These are phyloP conservation scores for Eupsittula cactorum DNA, from an alignment of 2,113 vertebrate genomes.

Conservation along the genomic window DNA sequence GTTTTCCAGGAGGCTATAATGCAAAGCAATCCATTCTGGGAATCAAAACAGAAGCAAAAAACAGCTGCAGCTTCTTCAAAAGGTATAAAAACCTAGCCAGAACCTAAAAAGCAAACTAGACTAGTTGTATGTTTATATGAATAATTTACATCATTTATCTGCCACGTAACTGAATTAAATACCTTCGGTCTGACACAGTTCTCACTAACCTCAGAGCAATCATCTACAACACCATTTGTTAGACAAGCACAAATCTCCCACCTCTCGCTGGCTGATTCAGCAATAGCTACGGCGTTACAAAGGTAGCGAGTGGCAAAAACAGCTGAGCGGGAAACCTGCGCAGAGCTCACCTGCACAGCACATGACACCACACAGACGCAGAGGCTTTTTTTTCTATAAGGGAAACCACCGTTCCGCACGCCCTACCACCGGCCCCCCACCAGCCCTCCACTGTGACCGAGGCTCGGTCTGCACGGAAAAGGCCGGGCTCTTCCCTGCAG, in stretches of 20 bases:
- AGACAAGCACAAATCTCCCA: not conserved
- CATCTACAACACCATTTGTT: not conserved
- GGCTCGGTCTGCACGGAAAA: no score
- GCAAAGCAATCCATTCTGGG: not conserved
- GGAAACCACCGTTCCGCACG: rapidly evolving
- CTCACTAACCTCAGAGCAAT: not conserved
- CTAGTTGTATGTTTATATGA: rapidly evolving
- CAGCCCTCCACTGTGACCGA: rapidly evolving
- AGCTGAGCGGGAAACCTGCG: not conserved
- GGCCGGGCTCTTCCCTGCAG: no score
- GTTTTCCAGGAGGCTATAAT: not conserved
- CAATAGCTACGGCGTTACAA: rapidly evolving
- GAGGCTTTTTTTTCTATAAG: rapidly evolving
- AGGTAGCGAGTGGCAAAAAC: rapidly evolving
- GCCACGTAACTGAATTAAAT: not conserved
- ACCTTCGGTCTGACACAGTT: not conserved
- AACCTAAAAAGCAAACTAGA: not conserved
- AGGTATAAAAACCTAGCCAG: not conserved
- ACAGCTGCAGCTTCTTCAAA: not conserved
- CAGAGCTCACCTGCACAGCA: not conserved
- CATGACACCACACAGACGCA: rapidly evolving
- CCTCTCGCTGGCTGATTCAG: not conserved
- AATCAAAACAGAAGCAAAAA: not conserved
- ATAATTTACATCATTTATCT: not conserved
- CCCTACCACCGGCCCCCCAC: rapidly evolving